Percentiles rank a stretch among this genome's conserved stretches.
These are phyloP conservation scores for Hydrolagus colliei DNA, from an alignment of 2,797 vertebrate species.

Conservation along the genomic window DNA sequence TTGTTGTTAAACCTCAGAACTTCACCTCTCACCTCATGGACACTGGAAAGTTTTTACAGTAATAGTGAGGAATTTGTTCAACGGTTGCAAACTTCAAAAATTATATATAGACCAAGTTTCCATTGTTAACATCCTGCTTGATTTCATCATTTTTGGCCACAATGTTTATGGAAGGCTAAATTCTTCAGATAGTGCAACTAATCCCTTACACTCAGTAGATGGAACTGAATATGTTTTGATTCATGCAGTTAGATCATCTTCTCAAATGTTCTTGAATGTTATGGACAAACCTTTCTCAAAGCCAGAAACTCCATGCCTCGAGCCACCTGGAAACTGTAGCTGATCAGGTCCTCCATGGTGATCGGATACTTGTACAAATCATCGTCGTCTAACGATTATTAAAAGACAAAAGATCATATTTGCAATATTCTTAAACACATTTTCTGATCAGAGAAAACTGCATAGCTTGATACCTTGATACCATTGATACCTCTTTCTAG, in stretches of 20 bases:
- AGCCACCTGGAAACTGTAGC: slow-evolving; percentile 92
- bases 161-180: no score
- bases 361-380: slow-evolving; percentile 58
- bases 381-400: slow-evolving; percentile 51
- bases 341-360: slow-evolving; percentile 84
- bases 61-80: background rate
- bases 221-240: background rate
- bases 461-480: no score
- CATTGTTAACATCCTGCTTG: background rate
- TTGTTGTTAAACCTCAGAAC: no score
- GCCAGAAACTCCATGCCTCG: slow-evolving; percentile 91
- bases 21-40: no score
- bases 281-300: slow-evolving; percentile 57
- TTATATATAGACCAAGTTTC: background rate
- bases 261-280: background rate
- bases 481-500: no score
- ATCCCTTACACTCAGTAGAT: no score
- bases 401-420: background rate
- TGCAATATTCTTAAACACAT: no score
- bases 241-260: background rate
- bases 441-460: no score
- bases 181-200: no score
- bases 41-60: no score
- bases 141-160: background rate
- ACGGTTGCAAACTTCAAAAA: background rate